Evolutionary conservation across 2,113 vertebrate species (phyloP), one percentile per base, ranked within the genome.

Genomic region (Monopterus albus): DNA sequence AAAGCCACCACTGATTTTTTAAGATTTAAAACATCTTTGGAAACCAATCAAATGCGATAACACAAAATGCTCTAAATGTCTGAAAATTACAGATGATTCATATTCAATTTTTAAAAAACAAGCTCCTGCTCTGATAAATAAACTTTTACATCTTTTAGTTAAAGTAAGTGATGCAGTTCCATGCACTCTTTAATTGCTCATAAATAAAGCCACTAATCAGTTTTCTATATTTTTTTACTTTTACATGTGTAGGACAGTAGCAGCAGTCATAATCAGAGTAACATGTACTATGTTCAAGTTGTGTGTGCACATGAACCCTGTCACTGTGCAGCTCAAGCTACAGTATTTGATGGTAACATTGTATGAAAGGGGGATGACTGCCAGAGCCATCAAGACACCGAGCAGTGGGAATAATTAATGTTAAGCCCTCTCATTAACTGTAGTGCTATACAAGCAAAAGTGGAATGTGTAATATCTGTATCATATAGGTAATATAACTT

Each of bases 271-370:
- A n/a, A 46, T 45, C 25, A 18, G 10, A 36, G 12, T 33, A 53
- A 17, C 40, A 66, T 63, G 11, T 57, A 18, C 7, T 0, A 33
- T n/a, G n/a, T n/a, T n/a, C n/a, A n/a, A n/a, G n/a, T n/a, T 60
- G 20, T 56, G 45, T 78, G 36, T 53, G 38, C n/a, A 15, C 20
- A 38, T 56, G 5, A 1, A 4, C 13, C 23, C n/a, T 38, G 52
- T 58, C 50, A 56, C 11, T 28, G 23, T 50, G 29, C 26, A 56
- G 61, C 58, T 29, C 6, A 5, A 29, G 57, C 36, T 55, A n/a
- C n/a, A n/a, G n/a, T n/a, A 4, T 64, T 59, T 75, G 36, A 64
- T 43, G 31, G 6, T 81, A 81, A 66, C 49, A 26, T n/a, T 51
- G 53, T 18, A 31, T 57, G 45, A 74, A 57, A 58, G 60, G 59